Percentiles rank a stretch among this genome's conserved stretches.
Evolutionary conservation across 2,797 vertebrate genomes (phyloP).

Genomic region (Peromyscus nudipes): DNA sequence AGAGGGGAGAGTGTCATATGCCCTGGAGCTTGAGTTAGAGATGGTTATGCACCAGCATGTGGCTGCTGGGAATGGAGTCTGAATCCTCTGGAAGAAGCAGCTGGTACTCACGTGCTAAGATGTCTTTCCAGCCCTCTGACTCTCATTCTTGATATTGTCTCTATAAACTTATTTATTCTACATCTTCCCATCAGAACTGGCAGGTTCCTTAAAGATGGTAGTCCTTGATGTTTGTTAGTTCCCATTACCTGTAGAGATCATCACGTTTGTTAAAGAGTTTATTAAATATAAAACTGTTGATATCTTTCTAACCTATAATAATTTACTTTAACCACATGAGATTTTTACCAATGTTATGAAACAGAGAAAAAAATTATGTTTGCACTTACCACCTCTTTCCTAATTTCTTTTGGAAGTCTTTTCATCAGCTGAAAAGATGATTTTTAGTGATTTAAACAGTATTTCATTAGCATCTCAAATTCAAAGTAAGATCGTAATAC

Average conservation of each 20-base stretch:
- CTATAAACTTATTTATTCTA: not conserved
- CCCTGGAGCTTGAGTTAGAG: not conserved
- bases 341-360: not conserved
- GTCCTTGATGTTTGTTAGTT: not conserved
- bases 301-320: not conserved
- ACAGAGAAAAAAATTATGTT: not conserved
- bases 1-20: rapidly evolving
- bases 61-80: not conserved
- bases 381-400: too few relatives aligned
- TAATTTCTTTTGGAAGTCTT: constrained; percentile 43
- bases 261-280: not conserved
- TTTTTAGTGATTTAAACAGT: constrained; percentile 33
- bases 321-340: not conserved
- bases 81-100: not conserved
- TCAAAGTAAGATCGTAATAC: constrained; percentile 7
- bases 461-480: constrained; percentile 56
- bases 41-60: not conserved
- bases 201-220: not conserved
- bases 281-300: not conserved
- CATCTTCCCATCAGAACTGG: not conserved
- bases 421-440: not conserved
- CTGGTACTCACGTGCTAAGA: not conserved
- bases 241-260: not conserved
- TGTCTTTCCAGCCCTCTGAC: not conserved
- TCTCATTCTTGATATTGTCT: not conserved